Evolutionary conservation across 2,797 vertebrate genomes (phyloP).

Genomic region (Delichon dasypus): DNA sequence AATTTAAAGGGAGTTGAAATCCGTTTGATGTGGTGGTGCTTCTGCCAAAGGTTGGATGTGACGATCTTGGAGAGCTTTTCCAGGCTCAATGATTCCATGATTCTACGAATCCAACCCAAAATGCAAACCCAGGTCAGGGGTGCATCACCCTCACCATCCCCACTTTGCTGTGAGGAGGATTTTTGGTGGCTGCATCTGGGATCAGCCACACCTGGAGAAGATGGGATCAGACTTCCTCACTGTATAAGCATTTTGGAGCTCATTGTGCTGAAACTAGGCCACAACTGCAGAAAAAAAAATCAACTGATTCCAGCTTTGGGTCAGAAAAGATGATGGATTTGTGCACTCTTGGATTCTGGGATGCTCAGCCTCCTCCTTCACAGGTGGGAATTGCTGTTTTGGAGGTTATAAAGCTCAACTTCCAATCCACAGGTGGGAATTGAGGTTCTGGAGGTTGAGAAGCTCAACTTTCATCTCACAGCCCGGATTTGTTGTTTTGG

Average conservation of each 20-base stretch:
- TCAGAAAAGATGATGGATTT: not conserved
- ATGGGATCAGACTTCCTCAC: not conserved
- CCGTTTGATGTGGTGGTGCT: rapidly evolving
- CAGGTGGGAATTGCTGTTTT: not conserved
- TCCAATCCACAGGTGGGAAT: not conserved
- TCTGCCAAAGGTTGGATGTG: rapidly evolving
- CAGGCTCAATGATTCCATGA: not conserved
- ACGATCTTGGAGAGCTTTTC: not conserved
- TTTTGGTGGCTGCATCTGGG: not conserved
- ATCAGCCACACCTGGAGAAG: not conserved
- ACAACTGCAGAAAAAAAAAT: not conserved
- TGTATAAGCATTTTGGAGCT: rapidly evolving
- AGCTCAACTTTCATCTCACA: not conserved
- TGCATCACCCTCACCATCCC: not conserved
- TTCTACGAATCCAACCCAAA: not conserved
- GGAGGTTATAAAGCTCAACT: not conserved
- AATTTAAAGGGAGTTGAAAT: not conserved
- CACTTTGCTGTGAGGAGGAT: not conserved
- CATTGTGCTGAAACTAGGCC: not conserved
- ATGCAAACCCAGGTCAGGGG: not conserved
- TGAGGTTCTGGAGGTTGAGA: not conserved
- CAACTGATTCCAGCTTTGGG: not conserved
- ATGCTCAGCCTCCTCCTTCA: not conserved
- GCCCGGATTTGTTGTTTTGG: not conserved
- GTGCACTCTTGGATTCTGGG: not conserved